Evolutionary conservation across 1,140 invertebrate species (phyloP), one percentile per base, ranked within the genome.

Genomic region (Neodiprion virginianus): DNA sequence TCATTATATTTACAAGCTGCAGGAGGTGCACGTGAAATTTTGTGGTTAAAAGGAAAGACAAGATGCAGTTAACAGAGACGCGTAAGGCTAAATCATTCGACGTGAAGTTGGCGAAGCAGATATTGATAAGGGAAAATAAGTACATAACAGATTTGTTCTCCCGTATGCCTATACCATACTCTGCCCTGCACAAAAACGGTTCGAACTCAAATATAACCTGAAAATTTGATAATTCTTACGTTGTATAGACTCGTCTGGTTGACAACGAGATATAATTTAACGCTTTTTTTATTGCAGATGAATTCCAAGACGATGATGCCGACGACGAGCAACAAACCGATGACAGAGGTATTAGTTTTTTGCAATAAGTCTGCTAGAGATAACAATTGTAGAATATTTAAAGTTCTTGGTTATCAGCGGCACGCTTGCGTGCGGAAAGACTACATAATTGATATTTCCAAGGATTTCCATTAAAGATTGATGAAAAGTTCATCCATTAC

Each of bases 131-230:
- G 49, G 89, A 90, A 81, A 84, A 87, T 69, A 79, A 85, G 76
- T 90, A 89, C 75, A 86, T 90, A 28, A 80, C 85, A 1, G 74
- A 87, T 69, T 80, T 90, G 78, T 88, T 89, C 74, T 81, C 85
- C 48, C 85, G 83, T 79, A 84, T 86, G 74, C 82, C 87, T n/a
- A 71, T 89, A 12, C 84, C 89, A 10, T 65, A 74, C 9, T 68
- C 71, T 14, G 83, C 85, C 75, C 69, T 82, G 74, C 82, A 85
- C 84, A 76, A 77, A 67, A 77, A 71, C 77, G 23, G 48, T 66
- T 75, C 75, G 76, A 74, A 21, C 72, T 48, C 48, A 69, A 8
- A 76, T 50, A 28, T 79, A 81, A 76, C 74, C 75, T 84, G 77
- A 72, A 82, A 81, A 73, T 70, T 67, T 53, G 61, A 73, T 40